These are phyloP conservation scores for Solea solea DNA, from an alignment of 2,113 vertebrate species.

Conservation along the genomic window DNA sequence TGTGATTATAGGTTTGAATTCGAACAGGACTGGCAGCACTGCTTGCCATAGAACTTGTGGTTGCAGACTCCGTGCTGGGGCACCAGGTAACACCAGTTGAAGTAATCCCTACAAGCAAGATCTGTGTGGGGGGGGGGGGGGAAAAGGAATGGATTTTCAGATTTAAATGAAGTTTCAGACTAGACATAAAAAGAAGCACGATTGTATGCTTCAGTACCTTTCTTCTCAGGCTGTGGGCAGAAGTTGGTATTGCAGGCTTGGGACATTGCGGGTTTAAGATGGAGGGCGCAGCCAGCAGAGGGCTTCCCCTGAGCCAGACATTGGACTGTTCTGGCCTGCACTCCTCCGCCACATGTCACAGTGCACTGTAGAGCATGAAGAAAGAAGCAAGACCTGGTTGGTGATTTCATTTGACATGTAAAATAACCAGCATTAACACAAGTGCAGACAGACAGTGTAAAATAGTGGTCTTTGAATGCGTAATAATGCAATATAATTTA, in stretches of 20 bases:
- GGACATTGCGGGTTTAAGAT: conserved; percentile 80
- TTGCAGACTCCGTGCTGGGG: conserved; percentile 86
- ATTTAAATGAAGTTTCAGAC: not conserved
- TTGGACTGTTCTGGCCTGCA: conserved; percentile 83
- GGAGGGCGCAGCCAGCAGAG: conserved; percentile 73
- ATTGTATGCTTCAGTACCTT: conserved; percentile 71
- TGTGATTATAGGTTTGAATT: conserved; percentile 82
- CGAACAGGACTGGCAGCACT: conserved; percentile 89
- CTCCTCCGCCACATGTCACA: conserved; percentile 88
- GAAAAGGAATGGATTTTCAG: not conserved
- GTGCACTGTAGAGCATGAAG: conserved; percentile 80
- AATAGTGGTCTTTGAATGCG: not conserved
- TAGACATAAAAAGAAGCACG: not conserved
- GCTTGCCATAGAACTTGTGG: conserved; percentile 87
- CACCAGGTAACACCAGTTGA: conserved; percentile 88
- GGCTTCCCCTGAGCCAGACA: conserved; percentile 80
- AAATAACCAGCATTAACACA: too few relatives aligned
- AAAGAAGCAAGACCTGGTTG: conserved; percentile 1
- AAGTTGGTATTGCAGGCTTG: conserved; percentile 89
- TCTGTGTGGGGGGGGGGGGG: conserved; percentile 49
- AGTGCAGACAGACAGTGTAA: not conserved
- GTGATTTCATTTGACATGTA: not conserved
- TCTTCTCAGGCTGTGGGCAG: conserved; percentile 82
- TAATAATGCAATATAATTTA: conserved; percentile 23
- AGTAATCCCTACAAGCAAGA: conserved; percentile 73